Conservation (phyloP, 2,797 vertebrate species). For the Parotocinclus haroldoi region DNA sequence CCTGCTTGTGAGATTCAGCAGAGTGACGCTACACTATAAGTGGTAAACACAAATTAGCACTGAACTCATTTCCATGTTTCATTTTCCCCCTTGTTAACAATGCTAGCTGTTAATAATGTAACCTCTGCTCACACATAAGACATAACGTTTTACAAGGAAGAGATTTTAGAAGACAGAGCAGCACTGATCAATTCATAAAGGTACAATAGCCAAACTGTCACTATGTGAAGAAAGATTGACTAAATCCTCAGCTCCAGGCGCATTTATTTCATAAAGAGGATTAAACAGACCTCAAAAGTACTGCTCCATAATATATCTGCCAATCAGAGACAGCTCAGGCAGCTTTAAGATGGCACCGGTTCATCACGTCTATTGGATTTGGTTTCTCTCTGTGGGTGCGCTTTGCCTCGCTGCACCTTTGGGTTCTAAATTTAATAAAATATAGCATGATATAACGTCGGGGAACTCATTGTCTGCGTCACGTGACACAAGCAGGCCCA, state of each 20-base stretch:
- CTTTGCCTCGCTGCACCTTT: not conserved
- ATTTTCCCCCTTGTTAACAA: not conserved
- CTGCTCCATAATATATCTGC: slow-evolving; percentile 19
- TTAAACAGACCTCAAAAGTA: slow-evolving; percentile 11
- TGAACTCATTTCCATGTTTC: slow-evolving; percentile 2
- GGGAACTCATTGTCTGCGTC: too few relatives aligned
- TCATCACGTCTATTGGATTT: slow-evolving; percentile 14
- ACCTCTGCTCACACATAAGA: not conserved
- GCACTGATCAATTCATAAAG: slow-evolving; percentile 15
- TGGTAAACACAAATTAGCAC: not conserved
- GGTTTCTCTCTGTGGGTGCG: not conserved
- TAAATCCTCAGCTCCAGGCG: not conserved
- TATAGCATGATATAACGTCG: too few relatives aligned
- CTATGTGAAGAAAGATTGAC: slow-evolving; percentile 4
- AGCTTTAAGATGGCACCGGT: slow-evolving; percentile 3
- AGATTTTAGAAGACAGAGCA: not conserved
- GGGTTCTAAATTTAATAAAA: too few relatives aligned
- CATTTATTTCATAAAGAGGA: slow-evolving; percentile 13
- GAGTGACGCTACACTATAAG: too few relatives aligned
- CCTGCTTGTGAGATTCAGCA: not conserved
- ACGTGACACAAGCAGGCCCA: too few relatives aligned
- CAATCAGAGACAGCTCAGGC: not conserved
- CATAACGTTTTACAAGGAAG: not conserved
- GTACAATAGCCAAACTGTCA: not conserved
- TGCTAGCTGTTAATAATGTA: not conserved